These are phyloP conservation scores for Pleuronectes platessa DNA, from an alignment of 2,113 vertebrate species.

Conservation along the genomic window DNA sequence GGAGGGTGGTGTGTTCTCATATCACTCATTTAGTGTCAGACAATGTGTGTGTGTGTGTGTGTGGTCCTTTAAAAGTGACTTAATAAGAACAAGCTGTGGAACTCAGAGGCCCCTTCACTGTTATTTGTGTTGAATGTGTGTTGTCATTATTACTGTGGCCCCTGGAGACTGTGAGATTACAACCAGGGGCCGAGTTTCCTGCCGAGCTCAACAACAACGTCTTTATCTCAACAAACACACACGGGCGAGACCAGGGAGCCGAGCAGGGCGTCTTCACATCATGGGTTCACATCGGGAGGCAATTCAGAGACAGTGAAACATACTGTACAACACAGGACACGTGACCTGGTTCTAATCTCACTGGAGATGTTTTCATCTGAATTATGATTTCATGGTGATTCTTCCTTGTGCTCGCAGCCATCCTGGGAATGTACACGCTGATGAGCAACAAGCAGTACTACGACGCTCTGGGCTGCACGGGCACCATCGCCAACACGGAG, in stretches of 20 bases:
- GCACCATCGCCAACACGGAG: constrained; percentile 92
- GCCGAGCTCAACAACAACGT: not conserved
- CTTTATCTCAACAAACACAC: not conserved
- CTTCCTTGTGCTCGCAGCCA: constrained; percentile 82
- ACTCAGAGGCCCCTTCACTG: too few species aligned
- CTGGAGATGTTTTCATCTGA: not conserved
- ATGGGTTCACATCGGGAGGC: too few species aligned
- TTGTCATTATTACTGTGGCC: not conserved
- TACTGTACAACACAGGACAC: too few species aligned
- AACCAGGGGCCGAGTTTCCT: not conserved
- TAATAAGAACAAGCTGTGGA: too few species aligned
- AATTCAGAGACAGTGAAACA: not conserved
- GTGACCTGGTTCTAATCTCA: too few species aligned
- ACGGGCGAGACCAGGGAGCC: not conserved
- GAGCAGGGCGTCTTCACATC: too few species aligned
- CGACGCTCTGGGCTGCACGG: constrained; percentile 89
- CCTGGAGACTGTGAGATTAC: not conserved
- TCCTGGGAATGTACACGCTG: constrained; percentile 97
- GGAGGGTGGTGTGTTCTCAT: too few species aligned
- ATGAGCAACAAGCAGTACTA: constrained; percentile 99
- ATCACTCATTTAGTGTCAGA: too few species aligned
- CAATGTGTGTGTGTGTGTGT: too few species aligned
- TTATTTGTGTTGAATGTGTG: not conserved
- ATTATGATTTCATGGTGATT: not conserved
- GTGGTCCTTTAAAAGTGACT: too few species aligned